Evolutionary conservation across 2,113 vertebrate genomes (phyloP), one percentile per base, ranked within the genome.

Genomic region (Pipa parva): DNA sequence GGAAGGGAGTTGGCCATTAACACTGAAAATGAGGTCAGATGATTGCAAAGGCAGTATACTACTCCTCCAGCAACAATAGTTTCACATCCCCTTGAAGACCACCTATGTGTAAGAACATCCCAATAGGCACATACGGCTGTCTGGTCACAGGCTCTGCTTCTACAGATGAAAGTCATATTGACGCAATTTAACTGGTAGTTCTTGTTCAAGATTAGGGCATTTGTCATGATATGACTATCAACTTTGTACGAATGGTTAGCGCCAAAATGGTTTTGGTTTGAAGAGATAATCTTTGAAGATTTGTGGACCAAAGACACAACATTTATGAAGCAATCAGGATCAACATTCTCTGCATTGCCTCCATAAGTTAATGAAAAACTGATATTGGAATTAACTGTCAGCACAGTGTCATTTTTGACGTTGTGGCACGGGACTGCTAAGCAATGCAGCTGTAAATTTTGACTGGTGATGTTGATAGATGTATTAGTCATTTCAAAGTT

Each of bases 1-100:
- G 62, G 62, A 1, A 64, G 36, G 31, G 17, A 37, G 9, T 64
- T 54, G 12, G 62, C 21, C 3, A 64, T 27, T 31, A 64, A 10
- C 17, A 64, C 49, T 27, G 62, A 64, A 17, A 64, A 64, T 7
- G 62, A 64, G 1, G 62, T 64, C 10, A 64, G 62, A 21, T 64
- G 62, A 13, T 54, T 7, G 50, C 62, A 64, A 24, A 37, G n/a
- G 12, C 62, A 64, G 13, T 21, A 26, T 8, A 33, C 25, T 0
- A 42, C 31, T 24, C 49, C 62, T 21, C 42, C 22, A 9, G 7
- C 24, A 11, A 39, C 33, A 11, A 27, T 24, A 13, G 50, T 54
- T 1, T 9, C 42, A 24, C 62, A 64, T 5, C 62, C 62, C 1
- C 55, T 33, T 13, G 62, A 54, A 13, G 62, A 64, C 62, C 50